Evolutionary conservation across 1,140 invertebrate genomes (phyloP).

Genomic region (Scaptodrosophila lebanonensis): DNA sequence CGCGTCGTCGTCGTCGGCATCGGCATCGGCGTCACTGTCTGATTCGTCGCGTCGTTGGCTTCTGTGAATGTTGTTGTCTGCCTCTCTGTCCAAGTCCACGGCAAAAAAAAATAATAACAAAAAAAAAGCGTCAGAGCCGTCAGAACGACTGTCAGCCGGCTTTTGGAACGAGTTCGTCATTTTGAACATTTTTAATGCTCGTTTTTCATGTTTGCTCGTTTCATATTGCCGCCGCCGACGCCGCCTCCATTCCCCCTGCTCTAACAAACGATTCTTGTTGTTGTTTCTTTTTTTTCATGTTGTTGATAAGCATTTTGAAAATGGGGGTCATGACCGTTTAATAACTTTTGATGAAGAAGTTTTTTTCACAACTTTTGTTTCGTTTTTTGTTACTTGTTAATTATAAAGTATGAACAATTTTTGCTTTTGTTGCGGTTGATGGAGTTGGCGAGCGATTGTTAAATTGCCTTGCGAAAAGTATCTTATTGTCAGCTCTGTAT

Average conservation of each 20-base stretch:
- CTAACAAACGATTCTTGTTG: slow-evolving; percentile 23
- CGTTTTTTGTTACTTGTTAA: slow-evolving; percentile 24
- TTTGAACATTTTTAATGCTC: slow-evolving; percentile 31
- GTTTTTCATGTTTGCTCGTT: slow-evolving; percentile 45
- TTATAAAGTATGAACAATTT: slow-evolving; percentile 38
- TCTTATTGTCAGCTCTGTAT: too few species aligned
- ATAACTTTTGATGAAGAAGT: slow-evolving; percentile 66
- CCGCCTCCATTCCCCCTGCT: not conserved
- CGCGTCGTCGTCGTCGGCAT: slow-evolving; percentile 44
- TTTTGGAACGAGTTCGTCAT: slow-evolving; percentile 51
- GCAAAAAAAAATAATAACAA: too few species aligned
- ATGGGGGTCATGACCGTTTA: slow-evolving; percentile 76
- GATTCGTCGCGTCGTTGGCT: slow-evolving; percentile 36
- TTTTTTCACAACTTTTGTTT: slow-evolving; percentile 32
- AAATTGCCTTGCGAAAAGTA: too few species aligned
- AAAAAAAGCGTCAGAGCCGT: too few species aligned
- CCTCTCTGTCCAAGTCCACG: not conserved
- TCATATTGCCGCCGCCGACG: slow-evolving; percentile 19
- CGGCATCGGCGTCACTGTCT: too few species aligned
- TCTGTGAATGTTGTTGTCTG: slow-evolving; percentile 14
- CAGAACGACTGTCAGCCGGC: slow-evolving; percentile 8
- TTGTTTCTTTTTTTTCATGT: slow-evolving; percentile 31
- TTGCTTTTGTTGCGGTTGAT: too few species aligned
- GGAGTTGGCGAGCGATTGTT: too few species aligned
- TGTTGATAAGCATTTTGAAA: slow-evolving; percentile 71